Evolutionary conservation across 2,888 invertebrate genomes (phyloP), one percentile per base, ranked within the genome.

Genomic region (Hypena proboscidalis): DNA sequence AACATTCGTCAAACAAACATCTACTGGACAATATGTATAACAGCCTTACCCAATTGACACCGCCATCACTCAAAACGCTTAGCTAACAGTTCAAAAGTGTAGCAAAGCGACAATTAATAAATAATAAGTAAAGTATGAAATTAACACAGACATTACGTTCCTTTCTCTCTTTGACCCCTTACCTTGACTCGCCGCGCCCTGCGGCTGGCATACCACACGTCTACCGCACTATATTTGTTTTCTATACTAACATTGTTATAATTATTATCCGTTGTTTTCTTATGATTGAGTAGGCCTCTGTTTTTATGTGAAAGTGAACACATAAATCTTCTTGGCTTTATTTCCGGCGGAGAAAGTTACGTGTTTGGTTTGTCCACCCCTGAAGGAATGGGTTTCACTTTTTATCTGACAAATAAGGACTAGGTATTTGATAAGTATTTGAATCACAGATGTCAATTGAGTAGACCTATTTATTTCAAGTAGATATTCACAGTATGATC

Each of bases 131-230:
- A 45, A 70, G 64, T 67, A 71, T 71, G 69, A 75, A 80, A 79
- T 83, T 78, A 80, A 83, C 74, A 74, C 74, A 82, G 76, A 81
- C 80, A 78, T 80, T 74, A 79, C 67, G 56, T 75, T 80, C 89
- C 90, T 89, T 89, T 89, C 89, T 83, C 82, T 80, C 67, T 38
- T 58, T 85, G 89, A 89, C 90, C 90, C 75, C 80, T 86, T 64
- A 74, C 90, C 90, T 89, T 89, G 89, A 89, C 89, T 86, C 70
- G 89, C 79, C 89, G 83, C 89, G 81, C 90, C 88, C 80, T 80
- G 70, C 67, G 76, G 77, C 73, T 68, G 62, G 81, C 83, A 80
- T 81, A 74, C 83, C 76, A 78, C 76, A 80, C 87, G 87, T 87
- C 87, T 67, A 64, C 51, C 51, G 58, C 50, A 60, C 60, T 58